These are phyloP conservation scores for Anguilla japonica DNA, from an alignment of 2,113 vertebrate species.

Conservation along the genomic window DNA sequence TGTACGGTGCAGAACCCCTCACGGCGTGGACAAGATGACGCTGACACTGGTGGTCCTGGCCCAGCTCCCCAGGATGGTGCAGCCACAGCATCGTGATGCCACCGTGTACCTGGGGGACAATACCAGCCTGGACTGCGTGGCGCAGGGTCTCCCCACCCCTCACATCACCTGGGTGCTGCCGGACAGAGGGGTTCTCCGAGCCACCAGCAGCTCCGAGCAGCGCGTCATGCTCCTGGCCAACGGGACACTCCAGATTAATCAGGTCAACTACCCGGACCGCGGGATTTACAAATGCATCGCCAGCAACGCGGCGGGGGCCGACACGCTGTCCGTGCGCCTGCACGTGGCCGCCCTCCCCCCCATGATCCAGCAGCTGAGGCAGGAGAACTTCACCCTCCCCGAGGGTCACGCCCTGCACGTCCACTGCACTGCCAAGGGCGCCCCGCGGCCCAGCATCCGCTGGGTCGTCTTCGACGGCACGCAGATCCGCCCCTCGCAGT, in stretches of 20 bases:
- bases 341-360: slow-evolving; percentile 76
- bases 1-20: slow-evolving; percentile 79
- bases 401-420: slow-evolving; percentile 72
- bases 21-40: slow-evolving; percentile 71
- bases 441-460: slow-evolving; percentile 71
- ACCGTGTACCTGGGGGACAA: slow-evolving; percentile 74
- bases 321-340: slow-evolving; percentile 76
- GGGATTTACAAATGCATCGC: slow-evolving; percentile 85
- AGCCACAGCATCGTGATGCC: slow-evolving; percentile 72
- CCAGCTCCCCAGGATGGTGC: slow-evolving; percentile 71
- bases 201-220: slow-evolving; percentile 44
- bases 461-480: slow-evolving; percentile 79
- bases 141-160: slow-evolving; percentile 74
- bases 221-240: slow-evolving; percentile 70
- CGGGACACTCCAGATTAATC: slow-evolving; percentile 74
- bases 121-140: slow-evolving; percentile 75
- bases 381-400: slow-evolving; percentile 72
- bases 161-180: slow-evolving; percentile 85
- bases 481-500: slow-evolving; percentile 76
- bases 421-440: slow-evolving; percentile 79
- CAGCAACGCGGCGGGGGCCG: slow-evolving; percentile 79
- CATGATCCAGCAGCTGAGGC: slow-evolving; percentile 72
- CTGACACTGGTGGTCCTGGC: slow-evolving; percentile 70
- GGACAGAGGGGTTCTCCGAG: slow-evolving; percentile 57
- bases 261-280: slow-evolving; percentile 69